A percentile compares a stretch with the other conserved stretches of the same genome.
phyloP scores from a whole-genome alignment of 2,113 vertebrate species.

The Dasyornis broadbenti region DNA sequence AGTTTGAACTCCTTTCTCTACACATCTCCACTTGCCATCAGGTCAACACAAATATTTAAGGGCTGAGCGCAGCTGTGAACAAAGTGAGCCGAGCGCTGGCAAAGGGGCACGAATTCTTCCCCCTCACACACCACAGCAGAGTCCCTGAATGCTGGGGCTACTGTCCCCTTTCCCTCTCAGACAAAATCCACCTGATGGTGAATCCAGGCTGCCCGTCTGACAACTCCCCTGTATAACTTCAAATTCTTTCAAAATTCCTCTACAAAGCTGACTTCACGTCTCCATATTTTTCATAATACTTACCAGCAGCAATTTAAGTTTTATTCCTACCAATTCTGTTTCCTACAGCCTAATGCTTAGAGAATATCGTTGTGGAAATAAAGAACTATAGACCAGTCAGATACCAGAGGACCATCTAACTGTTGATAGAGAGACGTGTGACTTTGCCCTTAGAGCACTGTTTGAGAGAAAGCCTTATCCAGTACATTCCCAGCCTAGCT shows the following conservation, averaged over 20 bases:
- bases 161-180: background rate
- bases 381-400: background rate
- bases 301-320: background rate
- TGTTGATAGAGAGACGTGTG: fast-evolving
- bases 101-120: background rate
- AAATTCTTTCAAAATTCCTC: background rate
- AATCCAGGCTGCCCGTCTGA: background rate
- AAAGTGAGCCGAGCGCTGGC: background rate
- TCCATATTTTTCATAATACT: background rate
- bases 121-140: background rate
- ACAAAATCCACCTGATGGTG: background rate
- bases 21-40: constrained; percentile 27
- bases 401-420: background rate
- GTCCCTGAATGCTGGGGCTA: background rate
- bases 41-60: constrained; percentile 45
- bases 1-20: constrained; percentile 41
- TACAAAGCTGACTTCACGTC: background rate
- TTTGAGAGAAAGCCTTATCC: background rate
- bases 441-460: background rate
- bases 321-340: background rate
- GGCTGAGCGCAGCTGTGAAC: constrained; percentile 2
- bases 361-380: background rate
- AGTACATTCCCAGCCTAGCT: background rate
- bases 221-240: no score
- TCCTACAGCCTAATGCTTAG: background rate